phyloP scores from a whole-genome alignment of 2,888 invertebrate species.

The Amphipoea oculea region DNA sequence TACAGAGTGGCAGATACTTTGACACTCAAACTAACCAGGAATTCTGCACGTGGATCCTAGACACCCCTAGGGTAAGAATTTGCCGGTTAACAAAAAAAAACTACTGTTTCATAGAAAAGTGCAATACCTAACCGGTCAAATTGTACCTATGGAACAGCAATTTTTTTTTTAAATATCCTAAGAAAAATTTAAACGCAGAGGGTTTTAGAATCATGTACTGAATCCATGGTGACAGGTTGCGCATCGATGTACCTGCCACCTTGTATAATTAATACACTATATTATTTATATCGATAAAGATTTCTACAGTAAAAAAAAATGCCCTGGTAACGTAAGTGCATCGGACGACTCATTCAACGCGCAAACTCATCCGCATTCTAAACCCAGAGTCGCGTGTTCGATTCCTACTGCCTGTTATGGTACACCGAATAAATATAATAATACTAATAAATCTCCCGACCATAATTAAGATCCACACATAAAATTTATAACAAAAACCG shows the following conservation, averaged over 20 bases:
- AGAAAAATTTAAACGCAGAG: neutral
- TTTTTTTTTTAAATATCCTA: neutral
- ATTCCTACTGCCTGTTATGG: slow-evolving; percentile 31
- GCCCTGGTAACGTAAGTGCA: neutral
- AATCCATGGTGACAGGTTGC: neutral
- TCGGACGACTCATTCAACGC: neutral
- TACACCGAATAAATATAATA: slow-evolving; percentile 52
- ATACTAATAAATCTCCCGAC: slow-evolving; percentile 44
- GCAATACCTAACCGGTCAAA: neutral
- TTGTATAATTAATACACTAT: neutral
- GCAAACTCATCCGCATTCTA: slow-evolving; percentile 17
- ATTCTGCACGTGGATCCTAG: neutral
- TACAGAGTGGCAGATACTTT: no score
- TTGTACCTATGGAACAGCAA: neutral
- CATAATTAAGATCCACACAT: slow-evolving; percentile 45
- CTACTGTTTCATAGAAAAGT: neutral
- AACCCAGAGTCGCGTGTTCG: slow-evolving; percentile 33
- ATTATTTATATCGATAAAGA: neutral
- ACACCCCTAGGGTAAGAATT: neutral
- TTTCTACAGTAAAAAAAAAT: neutral
- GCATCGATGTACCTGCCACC: neutral
- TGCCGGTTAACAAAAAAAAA: rapidly evolving
- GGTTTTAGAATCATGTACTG: neutral
- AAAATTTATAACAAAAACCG: slow-evolving; percentile 32
- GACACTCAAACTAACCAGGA: neutral